phyloP scores from a whole-genome alignment of 2,797 vertebrate species.

The Pangasius mekongensis region DNA sequence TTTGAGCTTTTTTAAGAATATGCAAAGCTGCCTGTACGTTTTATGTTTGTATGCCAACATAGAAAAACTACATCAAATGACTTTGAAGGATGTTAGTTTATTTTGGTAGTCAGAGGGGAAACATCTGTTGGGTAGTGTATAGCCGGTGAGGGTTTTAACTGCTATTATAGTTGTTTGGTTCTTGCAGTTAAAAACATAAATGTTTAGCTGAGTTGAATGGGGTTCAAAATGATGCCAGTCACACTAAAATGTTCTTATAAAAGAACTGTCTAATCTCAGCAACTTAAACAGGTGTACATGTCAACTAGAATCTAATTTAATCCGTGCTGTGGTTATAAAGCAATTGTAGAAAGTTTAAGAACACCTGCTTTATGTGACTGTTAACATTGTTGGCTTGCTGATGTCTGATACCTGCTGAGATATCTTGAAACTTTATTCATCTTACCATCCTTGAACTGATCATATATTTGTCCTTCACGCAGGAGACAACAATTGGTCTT shows the following conservation, averaged over 20 bases:
- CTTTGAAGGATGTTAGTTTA: not conserved
- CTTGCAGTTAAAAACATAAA: not conserved
- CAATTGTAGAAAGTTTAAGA: not conserved
- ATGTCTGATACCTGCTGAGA: not conserved
- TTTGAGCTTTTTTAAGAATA: not conserved
- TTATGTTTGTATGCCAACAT: not conserved
- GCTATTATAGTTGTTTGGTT: not conserved
- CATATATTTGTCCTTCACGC: not conserved
- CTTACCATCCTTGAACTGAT: not conserved
- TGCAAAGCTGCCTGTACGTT: not conserved
- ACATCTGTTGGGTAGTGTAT: not conserved
- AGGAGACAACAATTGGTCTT: conserved; percentile 70
- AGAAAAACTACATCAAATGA: not conserved
- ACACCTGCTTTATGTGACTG: not conserved
- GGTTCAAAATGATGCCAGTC: not conserved
- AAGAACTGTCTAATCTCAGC: not conserved
- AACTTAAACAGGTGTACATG: not conserved
- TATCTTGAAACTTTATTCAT: not conserved
- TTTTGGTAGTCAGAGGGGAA: not conserved
- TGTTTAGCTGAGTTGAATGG: not conserved
- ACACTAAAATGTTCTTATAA: not conserved
- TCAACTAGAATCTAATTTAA: not conserved
- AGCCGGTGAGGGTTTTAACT: not conserved
- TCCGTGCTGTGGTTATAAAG: not conserved
- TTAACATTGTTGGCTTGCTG: no score